phyloP scores from a whole-genome alignment of 1,140 invertebrate genomes.

The Zaprionus tsacasi region DNA sequence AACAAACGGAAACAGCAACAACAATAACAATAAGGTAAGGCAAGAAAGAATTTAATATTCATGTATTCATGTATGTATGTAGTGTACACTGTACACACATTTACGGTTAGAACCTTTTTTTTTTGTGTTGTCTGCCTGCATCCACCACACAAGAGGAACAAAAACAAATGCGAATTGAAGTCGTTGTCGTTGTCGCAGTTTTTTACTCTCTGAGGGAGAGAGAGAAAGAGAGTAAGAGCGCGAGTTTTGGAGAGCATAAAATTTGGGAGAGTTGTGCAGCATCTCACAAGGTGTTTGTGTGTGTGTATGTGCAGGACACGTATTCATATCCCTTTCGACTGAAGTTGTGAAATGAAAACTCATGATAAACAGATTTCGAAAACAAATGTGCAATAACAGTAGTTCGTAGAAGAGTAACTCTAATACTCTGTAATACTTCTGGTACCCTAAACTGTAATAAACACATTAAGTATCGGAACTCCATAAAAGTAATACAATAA shows the following conservation, averaged over 20 bases:
- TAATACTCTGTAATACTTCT: too few relatives aligned
- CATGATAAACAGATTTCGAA: not conserved
- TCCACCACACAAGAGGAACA: conserved; percentile 33
- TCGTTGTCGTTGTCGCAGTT: conserved; percentile 43
- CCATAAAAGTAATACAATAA: not conserved
- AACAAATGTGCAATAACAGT: conserved; percentile 6
- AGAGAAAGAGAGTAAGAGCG: conserved; percentile 21
- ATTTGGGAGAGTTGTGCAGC: conserved; percentile 72
- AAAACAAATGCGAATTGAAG: conserved; percentile 52
- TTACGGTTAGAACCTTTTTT: conserved; percentile 11
- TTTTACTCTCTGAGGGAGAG: conserved; percentile 31
- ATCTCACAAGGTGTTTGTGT: conserved; percentile 34
- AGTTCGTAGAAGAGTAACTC: not conserved
- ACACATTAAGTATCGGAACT: not conserved
- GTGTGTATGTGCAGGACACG: conserved; percentile 42
- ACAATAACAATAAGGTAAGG: conserved; percentile 55
- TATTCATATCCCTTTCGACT: conserved; percentile 57
- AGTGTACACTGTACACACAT: conserved; percentile 12
- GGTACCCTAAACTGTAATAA: not conserved
- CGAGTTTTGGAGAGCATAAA: conserved; percentile 29
- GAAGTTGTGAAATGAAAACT: conserved; percentile 24
- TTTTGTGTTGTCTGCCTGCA: conserved; percentile 33
- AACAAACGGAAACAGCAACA: conserved; percentile 41
- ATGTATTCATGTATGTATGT: too few relatives aligned
- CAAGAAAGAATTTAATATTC: not conserved